phyloP scores from a whole-genome alignment of 2,888 invertebrate species.

The Ophion ventricosus region DNA sequence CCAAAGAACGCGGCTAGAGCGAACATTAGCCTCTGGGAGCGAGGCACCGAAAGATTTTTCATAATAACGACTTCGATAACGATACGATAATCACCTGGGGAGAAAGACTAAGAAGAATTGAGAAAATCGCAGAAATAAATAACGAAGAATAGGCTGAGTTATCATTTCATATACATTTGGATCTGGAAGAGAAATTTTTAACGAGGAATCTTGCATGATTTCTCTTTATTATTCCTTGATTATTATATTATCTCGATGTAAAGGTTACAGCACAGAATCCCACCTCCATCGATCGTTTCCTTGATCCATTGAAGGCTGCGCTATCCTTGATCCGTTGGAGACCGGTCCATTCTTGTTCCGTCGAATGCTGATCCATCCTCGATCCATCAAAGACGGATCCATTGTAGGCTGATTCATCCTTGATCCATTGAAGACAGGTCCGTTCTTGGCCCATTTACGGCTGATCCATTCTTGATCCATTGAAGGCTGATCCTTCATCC shows the following conservation, averaged over 20 bases:
- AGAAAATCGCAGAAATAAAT: neutral
- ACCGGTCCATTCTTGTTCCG: too few species aligned
- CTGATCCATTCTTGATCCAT: neutral
- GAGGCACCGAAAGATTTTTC: constrained; percentile 45
- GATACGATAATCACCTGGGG: neutral
- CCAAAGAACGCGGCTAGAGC: neutral
- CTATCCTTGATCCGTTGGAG: neutral
- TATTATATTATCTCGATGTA: too few species aligned
- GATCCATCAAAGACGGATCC: too few species aligned
- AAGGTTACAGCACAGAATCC: too few species aligned
- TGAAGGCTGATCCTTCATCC: neutral
- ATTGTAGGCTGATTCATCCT: too few species aligned
- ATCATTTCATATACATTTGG: too few species aligned
- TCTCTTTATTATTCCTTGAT: too few species aligned
- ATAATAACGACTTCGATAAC: neutral
- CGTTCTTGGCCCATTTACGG: neutral
- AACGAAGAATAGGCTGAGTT: too few species aligned
- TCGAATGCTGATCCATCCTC: too few species aligned
- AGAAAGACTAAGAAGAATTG: neutral
- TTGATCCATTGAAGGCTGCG: neutral
- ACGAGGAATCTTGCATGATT: too few species aligned
- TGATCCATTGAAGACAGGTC: too few species aligned
- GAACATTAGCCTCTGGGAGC: constrained; percentile 47
- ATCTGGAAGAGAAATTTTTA: too few species aligned
- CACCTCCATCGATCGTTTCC: neutral